Evolutionary conservation across 2,797 vertebrate species (phyloP).

Genomic region (Bucorvus abyssinicus): DNA sequence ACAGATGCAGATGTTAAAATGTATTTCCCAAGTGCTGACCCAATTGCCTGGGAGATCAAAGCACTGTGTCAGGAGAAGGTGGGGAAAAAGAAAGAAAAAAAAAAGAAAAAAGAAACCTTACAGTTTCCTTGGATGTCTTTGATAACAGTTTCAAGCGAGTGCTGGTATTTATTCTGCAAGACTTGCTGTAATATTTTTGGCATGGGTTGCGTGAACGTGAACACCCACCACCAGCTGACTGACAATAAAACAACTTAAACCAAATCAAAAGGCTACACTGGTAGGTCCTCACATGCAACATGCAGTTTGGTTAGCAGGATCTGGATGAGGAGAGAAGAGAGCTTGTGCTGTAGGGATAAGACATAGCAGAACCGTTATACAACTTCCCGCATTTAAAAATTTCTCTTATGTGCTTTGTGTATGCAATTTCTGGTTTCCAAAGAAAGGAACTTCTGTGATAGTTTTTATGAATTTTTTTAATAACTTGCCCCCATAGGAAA

Average conservation of each 20-base stretch:
- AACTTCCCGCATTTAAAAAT: background rate
- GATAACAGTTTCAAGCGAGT: background rate
- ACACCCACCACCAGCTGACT: background rate
- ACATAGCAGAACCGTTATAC: background rate
- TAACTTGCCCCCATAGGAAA: background rate
- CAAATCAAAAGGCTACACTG: background rate
- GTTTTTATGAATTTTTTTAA: background rate
- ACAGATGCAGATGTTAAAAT: conserved; percentile 30
- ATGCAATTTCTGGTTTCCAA: background rate
- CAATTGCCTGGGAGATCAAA: conserved; percentile 67
- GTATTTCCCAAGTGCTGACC: conserved; percentile 60
- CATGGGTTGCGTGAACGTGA: background rate
- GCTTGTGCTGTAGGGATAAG: background rate
- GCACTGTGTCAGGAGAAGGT: background rate
- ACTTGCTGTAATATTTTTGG: background rate
- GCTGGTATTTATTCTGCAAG: background rate
- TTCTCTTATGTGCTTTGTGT: accelerated
- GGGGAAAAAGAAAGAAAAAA: background rate
- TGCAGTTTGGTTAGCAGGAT: background rate
- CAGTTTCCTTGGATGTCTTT: conserved; percentile 33
- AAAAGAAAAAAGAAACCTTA: background rate
- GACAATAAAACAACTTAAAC: background rate
- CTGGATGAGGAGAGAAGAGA: background rate
- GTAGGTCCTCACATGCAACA: background rate
- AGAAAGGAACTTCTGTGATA: background rate